Conservation (phyloP, 53 echinoderm and acorn worm species). For the Holothuria scabra region DNA sequence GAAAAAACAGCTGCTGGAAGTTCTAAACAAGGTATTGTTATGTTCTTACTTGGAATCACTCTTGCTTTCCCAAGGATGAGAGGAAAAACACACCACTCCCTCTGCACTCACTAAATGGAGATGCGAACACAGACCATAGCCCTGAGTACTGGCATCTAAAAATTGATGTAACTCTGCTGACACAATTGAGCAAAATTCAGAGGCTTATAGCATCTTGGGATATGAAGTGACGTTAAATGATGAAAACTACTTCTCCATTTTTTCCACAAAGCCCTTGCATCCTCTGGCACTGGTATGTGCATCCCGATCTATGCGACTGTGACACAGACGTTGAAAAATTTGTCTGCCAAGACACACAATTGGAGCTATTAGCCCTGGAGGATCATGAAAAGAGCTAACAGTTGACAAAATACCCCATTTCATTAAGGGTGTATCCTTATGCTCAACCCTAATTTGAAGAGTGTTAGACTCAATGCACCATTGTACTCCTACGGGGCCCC, state of each 20-base stretch:
- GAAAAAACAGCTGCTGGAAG: too few species aligned
- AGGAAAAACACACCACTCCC: slow-evolving; percentile 14
- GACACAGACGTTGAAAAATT: slow-evolving; percentile 50
- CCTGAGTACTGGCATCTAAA: too few species aligned
- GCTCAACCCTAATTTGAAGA: slow-evolving; percentile 44
- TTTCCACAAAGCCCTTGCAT: too few species aligned
- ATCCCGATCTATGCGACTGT: slow-evolving; percentile 44
- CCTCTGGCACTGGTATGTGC: too few species aligned
- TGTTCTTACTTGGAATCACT: slow-evolving; percentile 47
- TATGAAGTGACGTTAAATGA: too few species aligned
- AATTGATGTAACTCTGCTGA: slow-evolving; percentile 50
- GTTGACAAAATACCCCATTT: slow-evolving; percentile 57
- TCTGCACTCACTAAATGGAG: slow-evolving; percentile 53
- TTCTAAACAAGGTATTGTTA: slow-evolving; percentile 63
- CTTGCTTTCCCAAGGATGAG: slow-evolving; percentile 61
- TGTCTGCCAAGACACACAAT: slow-evolving; percentile 42
- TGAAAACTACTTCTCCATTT: slow-evolving; percentile 18
- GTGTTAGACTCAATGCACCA: slow-evolving; percentile 57
- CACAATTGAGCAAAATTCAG: background rate
- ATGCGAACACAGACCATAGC: slow-evolving; percentile 68
- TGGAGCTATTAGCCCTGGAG: slow-evolving; percentile 57
- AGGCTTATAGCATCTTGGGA: slow-evolving; percentile 19
- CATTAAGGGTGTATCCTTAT: slow-evolving; percentile 34
- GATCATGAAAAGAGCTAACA: slow-evolving; percentile 75
- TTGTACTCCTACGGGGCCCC: slow-evolving; percentile 1